phyloP scores from a whole-genome alignment of 2,888 invertebrate species.

The Acanthopleura granulata region DNA sequence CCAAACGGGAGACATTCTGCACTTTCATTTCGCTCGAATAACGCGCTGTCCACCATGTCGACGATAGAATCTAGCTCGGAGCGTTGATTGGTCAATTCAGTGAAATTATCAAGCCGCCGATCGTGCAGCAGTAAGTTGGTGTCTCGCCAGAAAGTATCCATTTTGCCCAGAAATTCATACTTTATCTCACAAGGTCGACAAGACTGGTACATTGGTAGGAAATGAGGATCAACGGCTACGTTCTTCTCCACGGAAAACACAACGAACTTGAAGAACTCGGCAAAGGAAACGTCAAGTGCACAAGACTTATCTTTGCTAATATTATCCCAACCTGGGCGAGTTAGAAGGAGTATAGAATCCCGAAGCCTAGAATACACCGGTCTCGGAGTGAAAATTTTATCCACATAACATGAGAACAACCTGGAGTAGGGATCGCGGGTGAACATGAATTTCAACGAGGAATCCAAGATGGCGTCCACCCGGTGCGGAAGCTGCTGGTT shows the following conservation, averaged over 20 bases:
- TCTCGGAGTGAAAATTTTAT: constrained; percentile 52
- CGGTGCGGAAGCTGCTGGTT: background rate
- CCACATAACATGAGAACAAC: constrained; percentile 49
- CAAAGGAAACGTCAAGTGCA: constrained; percentile 50
- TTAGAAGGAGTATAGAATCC: constrained; percentile 26
- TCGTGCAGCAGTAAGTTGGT: background rate
- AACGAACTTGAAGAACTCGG: constrained; percentile 31
- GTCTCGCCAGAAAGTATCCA: constrained; percentile 6
- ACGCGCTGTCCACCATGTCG: constrained; percentile 9
- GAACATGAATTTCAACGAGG: constrained; percentile 42
- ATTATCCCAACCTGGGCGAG: constrained; percentile 9
- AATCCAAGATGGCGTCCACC: constrained; percentile 24
- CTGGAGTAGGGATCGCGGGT: constrained; percentile 48
- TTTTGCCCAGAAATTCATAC: background rate
- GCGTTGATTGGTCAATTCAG: background rate
- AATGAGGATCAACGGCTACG: background rate
- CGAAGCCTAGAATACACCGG: constrained; percentile 44
- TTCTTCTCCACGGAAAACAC: background rate
- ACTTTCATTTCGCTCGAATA: background rate
- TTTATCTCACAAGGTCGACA: constrained; percentile 16
- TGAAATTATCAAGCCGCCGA: background rate
- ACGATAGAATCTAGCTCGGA: background rate
- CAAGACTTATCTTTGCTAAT: constrained; percentile 25
- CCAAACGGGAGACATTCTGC: background rate
- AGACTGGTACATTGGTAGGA: background rate